Percentiles rank a stretch among this genome's conserved stretches.
Evolutionary conservation across 2,113 vertebrate genomes (phyloP).

Genomic region (Orientallactaga bullata): DNA sequence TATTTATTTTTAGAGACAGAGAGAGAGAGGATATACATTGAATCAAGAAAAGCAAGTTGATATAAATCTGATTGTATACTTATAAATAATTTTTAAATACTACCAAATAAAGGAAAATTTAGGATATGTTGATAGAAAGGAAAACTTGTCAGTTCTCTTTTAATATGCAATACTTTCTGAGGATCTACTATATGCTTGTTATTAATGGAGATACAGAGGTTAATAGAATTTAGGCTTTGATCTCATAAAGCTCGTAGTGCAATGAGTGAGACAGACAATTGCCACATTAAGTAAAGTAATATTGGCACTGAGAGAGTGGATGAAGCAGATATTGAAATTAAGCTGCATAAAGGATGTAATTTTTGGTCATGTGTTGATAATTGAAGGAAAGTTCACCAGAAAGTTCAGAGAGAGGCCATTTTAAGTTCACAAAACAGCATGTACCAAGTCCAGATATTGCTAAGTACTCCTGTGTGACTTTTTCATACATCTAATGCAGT

Average conservation of each 20-base stretch:
- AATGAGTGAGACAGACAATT: neutral
- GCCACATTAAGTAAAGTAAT: neutral
- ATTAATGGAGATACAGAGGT: neutral
- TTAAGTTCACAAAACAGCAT: neutral
- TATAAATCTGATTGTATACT: neutral
- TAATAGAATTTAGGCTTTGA: neutral
- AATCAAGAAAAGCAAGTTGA: slow-evolving; percentile 14
- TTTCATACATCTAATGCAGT: neutral
- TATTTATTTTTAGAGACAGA: too few relatives aligned
- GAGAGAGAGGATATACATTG: neutral
- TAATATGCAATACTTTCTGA: neutral
- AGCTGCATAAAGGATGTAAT: neutral
- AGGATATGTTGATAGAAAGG: neutral
- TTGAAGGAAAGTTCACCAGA: neutral
- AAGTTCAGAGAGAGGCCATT: neutral
- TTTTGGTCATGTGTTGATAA: neutral
- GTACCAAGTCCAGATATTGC: neutral
- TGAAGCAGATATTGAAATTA: neutral
- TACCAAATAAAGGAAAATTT: neutral
- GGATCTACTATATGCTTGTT: neutral
- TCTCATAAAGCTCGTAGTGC: neutral
- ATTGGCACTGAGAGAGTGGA: neutral
- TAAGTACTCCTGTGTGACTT: neutral
- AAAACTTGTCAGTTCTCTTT: neutral
- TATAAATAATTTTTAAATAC: neutral